Evolutionary conservation across 2,888 invertebrate genomes (phyloP).

Genomic region (Sinotaia quadrata): DNA sequence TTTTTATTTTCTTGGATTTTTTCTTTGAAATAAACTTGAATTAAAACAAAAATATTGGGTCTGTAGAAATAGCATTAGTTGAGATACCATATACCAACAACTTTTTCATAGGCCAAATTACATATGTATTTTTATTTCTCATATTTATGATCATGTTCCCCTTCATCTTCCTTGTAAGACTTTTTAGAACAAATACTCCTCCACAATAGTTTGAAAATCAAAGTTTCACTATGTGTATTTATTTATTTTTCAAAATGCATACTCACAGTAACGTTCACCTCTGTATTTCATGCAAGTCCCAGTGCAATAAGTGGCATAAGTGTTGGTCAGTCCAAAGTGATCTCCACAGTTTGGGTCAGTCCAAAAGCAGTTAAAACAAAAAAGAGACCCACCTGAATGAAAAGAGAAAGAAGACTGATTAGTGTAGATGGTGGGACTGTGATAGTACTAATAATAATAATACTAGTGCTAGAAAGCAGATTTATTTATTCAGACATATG

Average conservation of each 20-base stretch:
- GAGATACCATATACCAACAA: neutral
- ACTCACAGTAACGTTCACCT: slow-evolving; percentile 15
- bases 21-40: no score
- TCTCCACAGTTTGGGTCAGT: slow-evolving; percentile 4
- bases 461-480: no score
- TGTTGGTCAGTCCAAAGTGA: slow-evolving; percentile 17
- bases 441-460: no score
- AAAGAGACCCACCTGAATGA: slow-evolving; percentile 16
- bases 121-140: no score
- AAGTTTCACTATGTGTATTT: neutral
- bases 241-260: neutral
- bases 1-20: no score
- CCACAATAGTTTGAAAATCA: neutral
- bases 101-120: neutral
- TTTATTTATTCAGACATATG: no score
- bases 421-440: no score
- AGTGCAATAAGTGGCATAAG: neutral
- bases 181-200: no score
- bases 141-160: no score
- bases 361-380: slow-evolving; percentile 9
- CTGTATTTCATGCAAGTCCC: slow-evolving; percentile 17
- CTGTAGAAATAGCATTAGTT: no score
- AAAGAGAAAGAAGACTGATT: neutral
- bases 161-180: no score
- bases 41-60: no score